Conservation (phyloP, 2,888 invertebrate species). For the Sympetrum striolatum region DNA sequence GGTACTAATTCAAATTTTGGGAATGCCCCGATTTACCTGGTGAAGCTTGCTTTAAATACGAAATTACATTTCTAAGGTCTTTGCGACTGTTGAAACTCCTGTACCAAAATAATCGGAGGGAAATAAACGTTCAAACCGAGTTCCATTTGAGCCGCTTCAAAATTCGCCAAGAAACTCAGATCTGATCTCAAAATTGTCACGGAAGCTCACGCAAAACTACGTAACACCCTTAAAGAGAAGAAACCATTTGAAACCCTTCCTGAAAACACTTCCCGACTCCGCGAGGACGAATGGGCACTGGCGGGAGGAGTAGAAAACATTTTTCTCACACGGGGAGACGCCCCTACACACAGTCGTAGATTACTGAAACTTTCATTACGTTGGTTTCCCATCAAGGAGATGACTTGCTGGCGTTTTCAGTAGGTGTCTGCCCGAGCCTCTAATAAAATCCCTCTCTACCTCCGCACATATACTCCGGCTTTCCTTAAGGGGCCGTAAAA, state of each 20-base stretch:
- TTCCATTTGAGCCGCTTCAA: background rate
- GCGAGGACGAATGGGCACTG: too few species aligned
- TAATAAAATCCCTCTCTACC: conserved; percentile 1
- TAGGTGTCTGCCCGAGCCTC: background rate
- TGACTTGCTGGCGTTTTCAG: conserved; percentile 21
- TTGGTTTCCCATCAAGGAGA: conserved; percentile 2
- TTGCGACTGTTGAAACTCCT: too few species aligned
- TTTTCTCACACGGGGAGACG: background rate
- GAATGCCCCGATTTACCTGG: too few species aligned
- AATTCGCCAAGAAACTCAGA: background rate
- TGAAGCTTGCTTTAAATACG: too few species aligned
- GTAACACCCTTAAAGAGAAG: background rate
- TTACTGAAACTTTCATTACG: conserved; percentile 33
- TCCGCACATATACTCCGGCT: background rate
- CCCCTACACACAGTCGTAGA: background rate
- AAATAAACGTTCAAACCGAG: background rate
- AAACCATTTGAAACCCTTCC: background rate
- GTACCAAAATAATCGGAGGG: too few species aligned
- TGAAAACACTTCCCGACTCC: background rate
- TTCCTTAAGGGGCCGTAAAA: conserved; percentile 18
- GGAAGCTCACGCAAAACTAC: background rate
- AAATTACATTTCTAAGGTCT: too few species aligned
- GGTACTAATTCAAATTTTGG: too few species aligned
- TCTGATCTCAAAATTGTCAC: too few species aligned
- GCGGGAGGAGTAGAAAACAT: background rate